Evolutionary conservation across 2,797 vertebrate genomes (phyloP).

Genomic region (Myotis vivesi): DNA sequence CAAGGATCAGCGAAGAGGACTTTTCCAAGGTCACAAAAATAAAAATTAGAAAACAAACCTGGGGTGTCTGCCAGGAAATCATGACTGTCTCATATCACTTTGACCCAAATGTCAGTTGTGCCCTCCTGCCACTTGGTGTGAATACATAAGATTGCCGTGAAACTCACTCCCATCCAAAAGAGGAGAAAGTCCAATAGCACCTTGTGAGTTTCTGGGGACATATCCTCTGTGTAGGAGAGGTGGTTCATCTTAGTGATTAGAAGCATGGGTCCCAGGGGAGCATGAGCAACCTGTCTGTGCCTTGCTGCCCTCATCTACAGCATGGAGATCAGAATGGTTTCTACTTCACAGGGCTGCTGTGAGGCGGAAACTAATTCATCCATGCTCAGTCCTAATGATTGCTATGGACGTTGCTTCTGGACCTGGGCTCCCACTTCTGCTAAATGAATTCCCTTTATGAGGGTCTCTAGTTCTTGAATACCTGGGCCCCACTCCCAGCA

Average conservation of each 20-base stretch:
- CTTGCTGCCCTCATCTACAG: no score
- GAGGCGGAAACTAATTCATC: neutral
- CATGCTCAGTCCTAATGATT: neutral
- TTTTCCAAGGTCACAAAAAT: neutral
- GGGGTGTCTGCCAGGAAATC: neutral
- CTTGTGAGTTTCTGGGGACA: neutral
- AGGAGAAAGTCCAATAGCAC: neutral
- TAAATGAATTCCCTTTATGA: neutral
- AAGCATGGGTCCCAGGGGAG: neutral
- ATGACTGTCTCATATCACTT: neutral
- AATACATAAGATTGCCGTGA: neutral
- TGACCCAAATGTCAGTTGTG: neutral
- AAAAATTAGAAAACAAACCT: conserved; percentile 26
- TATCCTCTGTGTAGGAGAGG: neutral
- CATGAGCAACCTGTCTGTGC: neutral
- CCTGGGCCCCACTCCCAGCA: neutral
- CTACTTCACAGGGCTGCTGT: neutral
- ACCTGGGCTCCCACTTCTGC: neutral
- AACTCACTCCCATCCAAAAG: neutral
- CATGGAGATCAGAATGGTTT: neutral
- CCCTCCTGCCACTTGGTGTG: neutral
- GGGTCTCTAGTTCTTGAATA: neutral
- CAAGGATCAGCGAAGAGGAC: neutral
- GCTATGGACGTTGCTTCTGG: neutral
- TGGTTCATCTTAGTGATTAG: neutral